Evolutionary conservation across 2,113 vertebrate genomes (phyloP).

Genomic region (Bos indicus): DNA sequence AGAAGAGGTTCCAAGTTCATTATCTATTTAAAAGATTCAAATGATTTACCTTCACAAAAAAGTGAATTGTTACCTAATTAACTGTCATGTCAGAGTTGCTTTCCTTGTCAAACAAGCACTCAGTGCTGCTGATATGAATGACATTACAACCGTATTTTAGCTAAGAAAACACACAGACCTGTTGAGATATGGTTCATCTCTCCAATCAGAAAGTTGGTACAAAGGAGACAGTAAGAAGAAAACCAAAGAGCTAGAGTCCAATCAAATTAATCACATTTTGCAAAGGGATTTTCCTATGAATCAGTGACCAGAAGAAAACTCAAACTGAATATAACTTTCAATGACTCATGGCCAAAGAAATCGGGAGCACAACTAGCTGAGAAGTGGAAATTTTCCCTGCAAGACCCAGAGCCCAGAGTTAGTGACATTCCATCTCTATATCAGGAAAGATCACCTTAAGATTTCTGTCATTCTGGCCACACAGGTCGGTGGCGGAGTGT

Average conservation of each 20-base stretch:
- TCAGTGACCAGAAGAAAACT: neutral
- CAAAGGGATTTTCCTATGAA: neutral
- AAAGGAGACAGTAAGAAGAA: neutral
- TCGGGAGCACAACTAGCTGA: neutral
- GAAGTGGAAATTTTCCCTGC: neutral
- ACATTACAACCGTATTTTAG: neutral
- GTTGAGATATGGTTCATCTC: neutral
- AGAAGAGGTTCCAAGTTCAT: neutral
- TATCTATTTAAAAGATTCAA: slow-evolving; percentile 15
- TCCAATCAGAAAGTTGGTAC: neutral
- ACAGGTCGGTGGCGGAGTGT: slow-evolving; percentile 87
- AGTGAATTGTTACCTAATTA: slow-evolving; percentile 4
- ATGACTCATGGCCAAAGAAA: neutral
- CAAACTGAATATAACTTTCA: neutral
- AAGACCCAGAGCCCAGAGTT: neutral
- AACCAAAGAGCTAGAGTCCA: neutral
- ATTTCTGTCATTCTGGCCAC: slow-evolving; percentile 93
- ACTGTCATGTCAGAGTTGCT: neutral
- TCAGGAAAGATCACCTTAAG: slow-evolving; percentile 92
- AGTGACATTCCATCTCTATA: slow-evolving; percentile 60
- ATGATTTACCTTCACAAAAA: slow-evolving; percentile 20
- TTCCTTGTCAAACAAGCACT: neutral
- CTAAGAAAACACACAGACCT: neutral
- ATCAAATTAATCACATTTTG: neutral
- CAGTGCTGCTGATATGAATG: neutral